Evolutionary conservation across 2,113 vertebrate species (phyloP).

Genomic region (Brachypodius melanocephalos): DNA sequence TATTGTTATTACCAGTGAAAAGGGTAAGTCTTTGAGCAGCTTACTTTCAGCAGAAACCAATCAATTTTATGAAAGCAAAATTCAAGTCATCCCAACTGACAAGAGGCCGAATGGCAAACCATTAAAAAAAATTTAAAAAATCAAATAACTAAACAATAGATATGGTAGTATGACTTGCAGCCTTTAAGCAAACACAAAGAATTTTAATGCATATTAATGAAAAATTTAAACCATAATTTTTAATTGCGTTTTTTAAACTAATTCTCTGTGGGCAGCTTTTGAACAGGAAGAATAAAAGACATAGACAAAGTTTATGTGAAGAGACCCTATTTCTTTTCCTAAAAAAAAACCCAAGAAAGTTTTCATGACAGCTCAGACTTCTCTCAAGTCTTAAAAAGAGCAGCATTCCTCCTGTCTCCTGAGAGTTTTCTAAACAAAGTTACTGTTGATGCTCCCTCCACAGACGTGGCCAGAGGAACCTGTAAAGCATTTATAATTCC

Average conservation of each 20-base stretch:
- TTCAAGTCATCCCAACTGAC: no score
- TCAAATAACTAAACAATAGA: no score
- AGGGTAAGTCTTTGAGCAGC: no score
- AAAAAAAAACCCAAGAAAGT: not conserved
- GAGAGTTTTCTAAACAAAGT: not conserved
- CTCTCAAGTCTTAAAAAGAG: not conserved
- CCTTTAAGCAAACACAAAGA: no score
- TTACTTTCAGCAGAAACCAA: no score
- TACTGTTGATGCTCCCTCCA: not conserved
- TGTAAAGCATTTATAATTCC: slow-evolving; percentile 1
- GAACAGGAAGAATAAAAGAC: not conserved
- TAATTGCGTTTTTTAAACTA: not conserved
- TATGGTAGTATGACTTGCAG: no score
- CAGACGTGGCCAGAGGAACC: not conserved
- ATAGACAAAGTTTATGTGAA: not conserved
- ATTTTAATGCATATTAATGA: not conserved
- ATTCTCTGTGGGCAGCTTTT: not conserved
- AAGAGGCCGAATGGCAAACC: no score
- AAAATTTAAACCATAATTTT: not conserved
- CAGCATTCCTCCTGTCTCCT: not conserved
- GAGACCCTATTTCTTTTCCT: not conserved
- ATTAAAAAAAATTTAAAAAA: no score
- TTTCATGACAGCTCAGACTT: not conserved
- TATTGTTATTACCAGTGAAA: not conserved
- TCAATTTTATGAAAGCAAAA: no score